phyloP scores from a whole-genome alignment of 1,140 invertebrate species.

The Trinorchestia longiramus region DNA sequence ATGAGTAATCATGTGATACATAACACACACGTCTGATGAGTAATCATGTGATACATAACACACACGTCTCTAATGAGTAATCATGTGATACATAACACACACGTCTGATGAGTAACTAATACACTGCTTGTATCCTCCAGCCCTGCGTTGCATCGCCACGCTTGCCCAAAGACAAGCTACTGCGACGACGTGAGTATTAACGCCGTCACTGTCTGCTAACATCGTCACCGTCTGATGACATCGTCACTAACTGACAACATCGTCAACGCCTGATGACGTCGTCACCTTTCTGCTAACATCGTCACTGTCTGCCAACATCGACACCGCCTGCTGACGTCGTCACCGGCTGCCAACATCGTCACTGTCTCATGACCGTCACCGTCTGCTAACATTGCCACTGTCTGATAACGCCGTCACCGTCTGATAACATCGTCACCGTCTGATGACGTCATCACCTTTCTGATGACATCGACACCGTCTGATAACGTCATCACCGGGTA shows the following conservation, averaged over 20 bases:
- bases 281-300: not conserved
- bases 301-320: not conserved
- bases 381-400: not conserved
- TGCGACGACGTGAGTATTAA: not conserved
- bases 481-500: not conserved
- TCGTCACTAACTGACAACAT: not conserved
- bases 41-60: too few relatives aligned
- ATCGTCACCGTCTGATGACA: not conserved
- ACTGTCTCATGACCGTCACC: not conserved
- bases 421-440: not conserved
- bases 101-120: not conserved
- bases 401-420: not conserved
- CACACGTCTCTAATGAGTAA: too few relatives aligned
- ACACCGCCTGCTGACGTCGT: not conserved
- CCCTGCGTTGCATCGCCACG: not conserved
- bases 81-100: too few relatives aligned
- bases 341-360: too few relatives aligned
- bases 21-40: too few relatives aligned
- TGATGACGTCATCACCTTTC: not conserved
- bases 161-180: not conserved
- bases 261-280: not conserved
- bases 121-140: not conserved
- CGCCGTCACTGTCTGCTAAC: slow-evolving; percentile 9
- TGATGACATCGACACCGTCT: not conserved
- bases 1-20: too few relatives aligned